Base-by-base conservation (phyloP, 1,140 invertebrate genomes). In the Aphis gossypii region DNA sequence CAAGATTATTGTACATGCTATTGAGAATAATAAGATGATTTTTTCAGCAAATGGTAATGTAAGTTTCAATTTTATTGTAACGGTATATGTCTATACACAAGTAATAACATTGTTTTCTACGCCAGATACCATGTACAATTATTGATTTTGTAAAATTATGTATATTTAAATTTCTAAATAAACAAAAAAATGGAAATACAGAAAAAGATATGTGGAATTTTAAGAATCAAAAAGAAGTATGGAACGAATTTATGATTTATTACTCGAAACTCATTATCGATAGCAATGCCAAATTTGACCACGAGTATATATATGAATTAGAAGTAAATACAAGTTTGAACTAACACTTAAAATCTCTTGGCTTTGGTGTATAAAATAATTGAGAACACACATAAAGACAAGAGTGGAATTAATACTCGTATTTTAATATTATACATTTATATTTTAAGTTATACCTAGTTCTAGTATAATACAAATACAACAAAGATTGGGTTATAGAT, bases 1-100 rank as follows among this genome's bases (percentile, higher is more conserved):
- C 20, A 97, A 98, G 95, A 97, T 97, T 96, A 95, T 98, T 48
- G 96, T 97, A 1, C 95, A 96, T 54, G 96, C 92, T 95, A 94
- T 96, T 44, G 96, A 96, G 93, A 95, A 95, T 6, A 95, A 96
- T 68, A 96, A 96, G 44, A 92, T 83, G 21, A 91, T 94, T 41
- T 93, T 93, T 6, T 44, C 82, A 20, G 14, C 8, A 84, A 83
- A 30, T 8, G 92, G 92, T 23, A 60, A 82, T 92, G 23, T 94
- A 94, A 90, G 92, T 93, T 20, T 30, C 7, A 30, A 90, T 35
- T 35, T 9, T 35, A 76, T n/a, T 35, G 23, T 30, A 7, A 60
- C 23, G 38, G 38, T 30, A 3, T 88, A 21, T 7, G 35, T n/a
- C 1, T 76, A 30, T 48, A 21, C 35, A 88, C 11, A 41, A 88